phyloP scores from a whole-genome alignment of 2,888 invertebrate species.

The Lasioglossum marginatum region DNA sequence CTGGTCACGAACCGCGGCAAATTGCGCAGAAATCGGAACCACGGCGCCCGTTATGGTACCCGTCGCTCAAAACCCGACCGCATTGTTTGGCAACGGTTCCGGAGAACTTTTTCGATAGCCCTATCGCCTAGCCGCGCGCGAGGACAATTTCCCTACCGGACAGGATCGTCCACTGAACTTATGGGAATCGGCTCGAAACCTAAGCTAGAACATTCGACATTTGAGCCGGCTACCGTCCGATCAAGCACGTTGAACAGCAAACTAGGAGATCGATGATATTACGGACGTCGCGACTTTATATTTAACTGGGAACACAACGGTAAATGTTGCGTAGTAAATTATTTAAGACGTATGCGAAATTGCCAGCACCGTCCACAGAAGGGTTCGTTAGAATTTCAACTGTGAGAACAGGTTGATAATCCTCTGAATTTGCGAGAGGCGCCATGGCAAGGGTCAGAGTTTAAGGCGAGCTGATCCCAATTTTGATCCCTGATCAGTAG shows the following conservation, averaged over 20 bases:
- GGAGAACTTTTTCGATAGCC: slow-evolving; percentile 2
- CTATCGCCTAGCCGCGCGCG: not conserved
- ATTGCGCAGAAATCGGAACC: slow-evolving; percentile 52
- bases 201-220: not conserved
- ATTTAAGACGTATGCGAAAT: not conserved
- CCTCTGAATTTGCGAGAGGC: not conserved
- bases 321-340: not conserved
- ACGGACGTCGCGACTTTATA: not conserved
- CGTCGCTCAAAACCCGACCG: not conserved
- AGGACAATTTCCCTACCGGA: not conserved
- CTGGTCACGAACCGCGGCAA: slow-evolving; percentile 47
- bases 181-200: not conserved
- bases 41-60: slow-evolving; percentile 17
- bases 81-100: slow-evolving; percentile 2
- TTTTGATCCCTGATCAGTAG: not conserved
- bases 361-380: not conserved
- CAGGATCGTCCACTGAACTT: not conserved
- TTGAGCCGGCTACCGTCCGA: not conserved
- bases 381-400: not conserved
- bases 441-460: not conserved
- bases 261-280: not conserved
- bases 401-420: not conserved
- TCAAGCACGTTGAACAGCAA: not conserved
- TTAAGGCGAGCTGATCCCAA: not conserved
- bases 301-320: not conserved